These are phyloP conservation scores for Lycaena phlaeas DNA, from an alignment of 2,888 invertebrate species.

Conservation along the genomic window DNA sequence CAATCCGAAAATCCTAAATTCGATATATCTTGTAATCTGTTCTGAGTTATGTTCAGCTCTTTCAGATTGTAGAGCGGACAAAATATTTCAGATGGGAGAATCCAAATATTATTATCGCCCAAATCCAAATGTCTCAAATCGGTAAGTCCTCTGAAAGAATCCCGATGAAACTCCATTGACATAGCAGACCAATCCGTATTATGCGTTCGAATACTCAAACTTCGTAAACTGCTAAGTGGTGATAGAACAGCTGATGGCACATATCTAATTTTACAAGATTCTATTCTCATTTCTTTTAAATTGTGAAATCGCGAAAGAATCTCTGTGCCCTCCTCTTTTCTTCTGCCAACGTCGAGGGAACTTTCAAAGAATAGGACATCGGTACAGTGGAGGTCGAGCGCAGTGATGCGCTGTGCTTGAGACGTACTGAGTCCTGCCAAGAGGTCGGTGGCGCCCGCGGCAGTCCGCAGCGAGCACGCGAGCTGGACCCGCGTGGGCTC, in stretches of 20 bases:
- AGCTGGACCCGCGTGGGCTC: conserved; percentile 73
- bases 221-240: conserved; percentile 77
- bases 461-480: conserved; percentile 77
- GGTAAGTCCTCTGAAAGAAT: conserved; percentile 79
- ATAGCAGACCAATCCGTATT: conserved; percentile 87
- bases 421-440: conserved; percentile 75
- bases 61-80: conserved; percentile 80
- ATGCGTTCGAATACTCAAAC: conserved; percentile 79
- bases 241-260: conserved; percentile 80
- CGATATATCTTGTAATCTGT: conserved; percentile 84
- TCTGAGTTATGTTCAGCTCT: conserved; percentile 81
- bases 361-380: conserved; percentile 82
- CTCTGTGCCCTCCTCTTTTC: conserved; percentile 67
- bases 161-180: conserved; percentile 82
- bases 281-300: conserved; percentile 78
- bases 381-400: conserved; percentile 79
- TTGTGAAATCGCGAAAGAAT: conserved; percentile 76
- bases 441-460: conserved; percentile 77
- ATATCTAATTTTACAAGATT: conserved; percentile 84
- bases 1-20: conserved; percentile 83
- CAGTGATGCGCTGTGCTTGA: conserved; percentile 79
- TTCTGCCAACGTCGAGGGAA: conserved; percentile 73
- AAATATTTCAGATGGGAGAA: conserved; percentile 79
- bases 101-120: conserved; percentile 85
- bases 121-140: conserved; percentile 79